phyloP scores from a whole-genome alignment of 2,888 invertebrate genomes.

The Andrena bucephala region DNA sequence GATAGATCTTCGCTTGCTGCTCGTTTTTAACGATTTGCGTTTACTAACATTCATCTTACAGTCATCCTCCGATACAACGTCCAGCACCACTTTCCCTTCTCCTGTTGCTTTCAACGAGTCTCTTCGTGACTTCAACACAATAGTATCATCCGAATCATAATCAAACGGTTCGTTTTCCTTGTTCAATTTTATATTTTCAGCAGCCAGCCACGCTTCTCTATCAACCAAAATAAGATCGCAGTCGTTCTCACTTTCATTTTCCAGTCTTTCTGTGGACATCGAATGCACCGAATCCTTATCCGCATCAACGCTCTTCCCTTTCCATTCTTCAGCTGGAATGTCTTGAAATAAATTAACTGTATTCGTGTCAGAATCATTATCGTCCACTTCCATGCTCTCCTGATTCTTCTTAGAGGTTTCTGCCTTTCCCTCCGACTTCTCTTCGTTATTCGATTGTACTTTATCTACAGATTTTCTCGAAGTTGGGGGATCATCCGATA shows the following conservation, averaged over 20 bases:
- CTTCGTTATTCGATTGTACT: neutral
- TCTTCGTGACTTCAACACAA: slow-evolving; percentile 50
- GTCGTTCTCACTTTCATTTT: slow-evolving; percentile 68
- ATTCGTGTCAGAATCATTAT: slow-evolving; percentile 61
- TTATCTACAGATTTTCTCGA: slow-evolving; percentile 6
- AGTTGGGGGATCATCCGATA: neutral
- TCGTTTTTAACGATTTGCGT: neutral
- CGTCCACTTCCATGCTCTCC: slow-evolving; percentile 35
- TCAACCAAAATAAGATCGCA: slow-evolving; percentile 66
- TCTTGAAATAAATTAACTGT: slow-evolving; percentile 73
- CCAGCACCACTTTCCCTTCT: neutral
- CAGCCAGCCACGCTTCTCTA: slow-evolving; percentile 55
- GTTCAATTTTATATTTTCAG: slow-evolving; percentile 42
- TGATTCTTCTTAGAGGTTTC: neutral
- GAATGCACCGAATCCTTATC: slow-evolving; percentile 53
- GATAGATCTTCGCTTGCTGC: neutral
- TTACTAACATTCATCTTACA: slow-evolving; percentile 6
- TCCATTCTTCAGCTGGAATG: slow-evolving; percentile 75
- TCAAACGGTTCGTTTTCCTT: slow-evolving; percentile 48
- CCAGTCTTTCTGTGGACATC: slow-evolving; percentile 43
- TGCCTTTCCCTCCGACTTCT: neutral
- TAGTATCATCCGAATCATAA: slow-evolving; percentile 74
- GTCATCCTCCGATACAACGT: slow-evolving; percentile 2
- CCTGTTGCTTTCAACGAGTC: slow-evolving; percentile 17
- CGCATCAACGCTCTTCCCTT: slow-evolving; percentile 27